Base-by-base conservation (phyloP, 2,888 invertebrate species). In the Melinopterus prodromus region DNA sequence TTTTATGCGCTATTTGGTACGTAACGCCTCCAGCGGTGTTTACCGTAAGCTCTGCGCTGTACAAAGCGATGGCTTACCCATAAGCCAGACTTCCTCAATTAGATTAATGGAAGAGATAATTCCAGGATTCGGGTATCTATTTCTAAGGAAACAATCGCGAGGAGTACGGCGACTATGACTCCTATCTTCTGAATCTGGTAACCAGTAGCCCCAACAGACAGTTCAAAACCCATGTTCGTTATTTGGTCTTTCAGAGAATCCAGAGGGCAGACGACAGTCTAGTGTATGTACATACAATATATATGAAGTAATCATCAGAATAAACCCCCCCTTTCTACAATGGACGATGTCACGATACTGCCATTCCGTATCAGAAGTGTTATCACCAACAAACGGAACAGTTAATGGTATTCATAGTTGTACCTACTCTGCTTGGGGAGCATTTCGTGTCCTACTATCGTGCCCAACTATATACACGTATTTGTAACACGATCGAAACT, bases 41-140 rank as follows among this genome's bases (percentile, higher is more conserved):
- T 72, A 69, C 26, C 74, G 69, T 38, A 80, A 53, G 53, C 53
- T 9, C 53, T 53, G 53, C 53, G 53, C 53, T 12, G 53, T 53
- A 53, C 53, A 53, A 53, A 53, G 53, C 71, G 71, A 16, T 7
- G 35, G 76, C 35, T 76, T 12, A 53, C 53, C 53, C 53, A 53
- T 53, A 53, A 53, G 53, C 53, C 53, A 53, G 78, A 81, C 80
- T 83, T 83, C 83, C 81, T 82, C 83, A 84, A 83, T 84, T 83
- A 83, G 84, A 84, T 84, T 82, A 83, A 84, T 83, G 82, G 80
- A 80, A 81, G 80, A 82, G 80, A 80, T 79, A 79, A 74, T 36
- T 37, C 74, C 74, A n/a, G 74, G 74, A 37, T 36, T 74, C 37
- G 74, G 37, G 74, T 26, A 37, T 74, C 36, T 37, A 37, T 74